A percentile compares a stretch with the other conserved stretches of the same genome.
Evolutionary conservation across 2,888 invertebrate species (phyloP).

Genomic region (Tenthredo distinguenda): DNA sequence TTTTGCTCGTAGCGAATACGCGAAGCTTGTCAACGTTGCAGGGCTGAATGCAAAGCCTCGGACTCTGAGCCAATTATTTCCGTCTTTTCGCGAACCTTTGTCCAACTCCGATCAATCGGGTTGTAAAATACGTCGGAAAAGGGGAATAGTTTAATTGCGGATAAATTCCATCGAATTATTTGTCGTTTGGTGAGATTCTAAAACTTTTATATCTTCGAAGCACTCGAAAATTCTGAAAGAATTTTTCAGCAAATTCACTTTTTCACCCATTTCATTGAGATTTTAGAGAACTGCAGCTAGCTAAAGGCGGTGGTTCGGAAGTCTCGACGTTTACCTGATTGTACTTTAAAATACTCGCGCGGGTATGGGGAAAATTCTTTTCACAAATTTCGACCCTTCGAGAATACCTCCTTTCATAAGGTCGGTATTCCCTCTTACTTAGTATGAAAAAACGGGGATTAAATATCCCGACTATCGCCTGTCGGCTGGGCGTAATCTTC

Average conservation of each 20-base stretch:
- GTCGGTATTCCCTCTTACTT: neutral
- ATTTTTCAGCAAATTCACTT: neutral
- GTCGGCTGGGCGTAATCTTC: conserved; percentile 6
- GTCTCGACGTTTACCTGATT: neutral
- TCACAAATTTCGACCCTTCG: neutral
- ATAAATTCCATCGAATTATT: neutral
- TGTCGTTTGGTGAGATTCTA: neutral
- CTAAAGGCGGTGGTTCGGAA: neutral
- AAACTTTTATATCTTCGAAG: neutral
- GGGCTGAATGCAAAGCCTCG: neutral
- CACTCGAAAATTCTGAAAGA: neutral
- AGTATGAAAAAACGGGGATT: neutral
- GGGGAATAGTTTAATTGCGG: neutral
- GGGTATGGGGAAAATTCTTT: neutral
- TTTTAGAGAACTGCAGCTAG: neutral
- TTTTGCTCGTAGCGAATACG: neutral
- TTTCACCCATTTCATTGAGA: neutral
- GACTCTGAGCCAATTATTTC: neutral
- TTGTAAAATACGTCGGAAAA: neutral
- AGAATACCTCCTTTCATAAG: neutral
- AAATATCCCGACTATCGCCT: neutral
- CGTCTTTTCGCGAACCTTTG: neutral
- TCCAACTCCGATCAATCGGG: neutral
- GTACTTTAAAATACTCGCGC: neutral
- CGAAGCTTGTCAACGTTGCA: neutral